Percentiles rank a stretch among this genome's conserved stretches.
Evolutionary conservation across 2,797 vertebrate genomes (phyloP).

Genomic region (Graptemys geographica): DNA sequence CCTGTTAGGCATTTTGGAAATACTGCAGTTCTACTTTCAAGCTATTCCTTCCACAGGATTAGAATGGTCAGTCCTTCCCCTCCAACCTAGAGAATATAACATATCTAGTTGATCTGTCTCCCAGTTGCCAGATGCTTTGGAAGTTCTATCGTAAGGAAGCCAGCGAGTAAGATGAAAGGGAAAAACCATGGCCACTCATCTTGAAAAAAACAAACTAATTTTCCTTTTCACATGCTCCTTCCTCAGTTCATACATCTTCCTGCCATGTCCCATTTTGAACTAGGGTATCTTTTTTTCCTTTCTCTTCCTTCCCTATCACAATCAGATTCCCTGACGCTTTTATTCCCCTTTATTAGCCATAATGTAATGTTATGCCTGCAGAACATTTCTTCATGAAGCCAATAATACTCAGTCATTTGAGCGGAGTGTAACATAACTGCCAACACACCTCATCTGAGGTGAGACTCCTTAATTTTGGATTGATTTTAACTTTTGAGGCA

Average conservation of each 20-base stretch:
- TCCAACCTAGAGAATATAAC: neutral
- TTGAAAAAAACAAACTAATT: constrained; percentile 64
- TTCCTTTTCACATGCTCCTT: constrained; percentile 63
- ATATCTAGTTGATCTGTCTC: constrained; percentile 21
- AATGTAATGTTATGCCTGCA: neutral
- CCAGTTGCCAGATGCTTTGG: neutral
- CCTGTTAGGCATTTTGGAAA: neutral
- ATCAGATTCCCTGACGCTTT: constrained; percentile 9
- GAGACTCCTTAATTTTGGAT: neutral
- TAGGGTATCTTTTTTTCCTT: constrained; percentile 24
- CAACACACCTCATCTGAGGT: neutral
- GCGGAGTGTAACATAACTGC: neutral
- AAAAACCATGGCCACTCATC: constrained; percentile 64
- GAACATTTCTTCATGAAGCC: constrained; percentile 28
- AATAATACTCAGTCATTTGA: neutral
- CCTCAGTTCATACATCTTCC: constrained; percentile 59
- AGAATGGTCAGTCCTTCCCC: neutral
- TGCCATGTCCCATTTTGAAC: constrained; percentile 61
- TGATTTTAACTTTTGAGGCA: constrained; percentile 14
- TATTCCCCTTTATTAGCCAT: constrained; percentile 23
- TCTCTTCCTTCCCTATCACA: neutral
- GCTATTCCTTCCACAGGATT: neutral
- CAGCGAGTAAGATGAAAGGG: constrained; percentile 68
- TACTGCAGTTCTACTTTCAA: neutral
- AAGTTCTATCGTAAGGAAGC: constrained; percentile 33